phyloP scores from a whole-genome alignment of 1,140 invertebrate species.

The Drosophila gunungcola region DNA sequence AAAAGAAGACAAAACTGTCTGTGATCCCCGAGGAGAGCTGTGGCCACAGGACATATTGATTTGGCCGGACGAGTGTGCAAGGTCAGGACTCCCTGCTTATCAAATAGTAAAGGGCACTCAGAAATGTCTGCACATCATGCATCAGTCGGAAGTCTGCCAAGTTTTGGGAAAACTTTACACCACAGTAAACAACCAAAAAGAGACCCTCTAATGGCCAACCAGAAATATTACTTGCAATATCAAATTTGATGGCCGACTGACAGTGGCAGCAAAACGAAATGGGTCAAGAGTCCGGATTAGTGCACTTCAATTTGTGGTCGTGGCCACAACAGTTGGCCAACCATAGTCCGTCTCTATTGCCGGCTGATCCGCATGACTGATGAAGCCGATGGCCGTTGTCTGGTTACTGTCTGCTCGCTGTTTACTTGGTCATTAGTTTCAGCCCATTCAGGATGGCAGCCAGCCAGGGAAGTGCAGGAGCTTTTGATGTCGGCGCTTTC shows the following conservation, averaged over 20 bases:
- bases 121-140: conserved; percentile 57
- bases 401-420: conserved; percentile 79
- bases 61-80: conserved; percentile 26
- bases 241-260: conserved; percentile 78
- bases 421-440: conserved; percentile 78
- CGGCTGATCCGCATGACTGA: conserved; percentile 63
- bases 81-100: conserved; percentile 40
- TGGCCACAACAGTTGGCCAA: conserved; percentile 28
- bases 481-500: conserved; percentile 61
- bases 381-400: conserved; percentile 75
- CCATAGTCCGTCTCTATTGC: conserved; percentile 2
- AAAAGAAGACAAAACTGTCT: not conserved
- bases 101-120: conserved; percentile 36
- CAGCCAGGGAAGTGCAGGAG: conserved; percentile 45
- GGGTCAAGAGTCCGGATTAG: conserved; percentile 69
- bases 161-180: conserved; percentile 32
- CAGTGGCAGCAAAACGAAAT: conserved; percentile 58
- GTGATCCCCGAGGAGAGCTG: not conserved
- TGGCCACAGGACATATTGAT: conserved; percentile 21
- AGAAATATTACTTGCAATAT: conserved; percentile 75
- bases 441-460: conserved; percentile 67
- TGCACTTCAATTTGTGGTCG: conserved; percentile 54
- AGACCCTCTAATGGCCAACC: conserved; percentile 64
- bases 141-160: conserved; percentile 66
- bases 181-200: not conserved